Conservation (phyloP, 1,140 invertebrate genomes). For the Aradophagus sp. region DNA sequence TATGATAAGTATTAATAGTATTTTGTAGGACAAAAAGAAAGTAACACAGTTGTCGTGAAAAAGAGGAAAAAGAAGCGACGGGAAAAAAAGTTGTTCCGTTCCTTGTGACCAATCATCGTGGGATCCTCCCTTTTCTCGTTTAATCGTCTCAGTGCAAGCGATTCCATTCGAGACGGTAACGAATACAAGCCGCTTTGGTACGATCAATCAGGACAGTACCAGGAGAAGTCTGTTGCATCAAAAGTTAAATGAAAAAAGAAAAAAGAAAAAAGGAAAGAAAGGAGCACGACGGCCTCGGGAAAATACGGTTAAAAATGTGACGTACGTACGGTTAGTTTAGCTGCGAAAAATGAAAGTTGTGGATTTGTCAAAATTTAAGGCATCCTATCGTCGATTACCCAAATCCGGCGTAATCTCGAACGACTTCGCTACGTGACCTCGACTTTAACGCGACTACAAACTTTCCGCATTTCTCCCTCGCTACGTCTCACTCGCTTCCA, state of each 20-base stretch:
- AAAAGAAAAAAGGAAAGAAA: constrained; percentile 15
- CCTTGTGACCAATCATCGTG: constrained; percentile 70
- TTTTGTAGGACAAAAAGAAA: too few relatives aligned
- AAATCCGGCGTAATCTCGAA: constrained; percentile 51
- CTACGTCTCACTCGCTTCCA: constrained; percentile 42
- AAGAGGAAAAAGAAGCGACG: constrained; percentile 9
- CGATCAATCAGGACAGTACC: constrained; percentile 49
- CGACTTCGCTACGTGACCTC: constrained; percentile 52
- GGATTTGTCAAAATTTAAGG: constrained; percentile 45
- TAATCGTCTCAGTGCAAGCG: constrained; percentile 70
- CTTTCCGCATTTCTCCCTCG: constrained; percentile 39
- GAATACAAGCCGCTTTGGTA: constrained; percentile 62
- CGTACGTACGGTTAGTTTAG: constrained; percentile 33
- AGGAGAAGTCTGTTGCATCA: constrained; percentile 40
- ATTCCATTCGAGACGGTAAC: constrained; percentile 63
- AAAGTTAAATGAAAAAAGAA: constrained; percentile 21
- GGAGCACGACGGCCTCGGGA: background rate
- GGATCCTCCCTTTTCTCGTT: constrained; percentile 71
- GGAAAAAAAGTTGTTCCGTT: constrained; percentile 61
- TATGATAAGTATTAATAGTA: too few relatives aligned
- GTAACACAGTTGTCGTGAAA: too few relatives aligned
- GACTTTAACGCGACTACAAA: constrained; percentile 49
- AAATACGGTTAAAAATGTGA: constrained; percentile 26
- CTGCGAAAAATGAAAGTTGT: constrained; percentile 47
- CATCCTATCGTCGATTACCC: constrained; percentile 52